Evolutionary conservation across 2,797 vertebrate genomes (phyloP), one percentile per base, ranked within the genome.

Genomic region (Argya squamiceps): DNA sequence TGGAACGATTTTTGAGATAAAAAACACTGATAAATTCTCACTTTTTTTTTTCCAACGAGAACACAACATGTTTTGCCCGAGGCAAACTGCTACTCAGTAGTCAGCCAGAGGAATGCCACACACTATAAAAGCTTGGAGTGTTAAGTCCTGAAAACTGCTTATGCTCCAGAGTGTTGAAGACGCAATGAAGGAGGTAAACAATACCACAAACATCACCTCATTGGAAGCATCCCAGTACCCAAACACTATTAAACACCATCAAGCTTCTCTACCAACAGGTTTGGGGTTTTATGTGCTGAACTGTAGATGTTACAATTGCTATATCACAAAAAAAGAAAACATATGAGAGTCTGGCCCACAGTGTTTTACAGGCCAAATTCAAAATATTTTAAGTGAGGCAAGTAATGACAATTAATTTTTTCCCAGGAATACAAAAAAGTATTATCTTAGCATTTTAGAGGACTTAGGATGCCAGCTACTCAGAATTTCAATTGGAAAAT

Each of bases 81-180:
- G 53, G 76, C 85, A 88, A 88, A 26, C 56, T 49, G 55, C 46
- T 93, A 11, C 73, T 75, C 76, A 13, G 84, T 86, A 92, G 73
- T 60, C 84, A 88, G 83, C 49, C 80, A 86, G 62, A 68, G n/a
- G 68, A 96, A 84, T 23, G 37, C 69, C 41, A 81, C 58, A 90
- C 58, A 47, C 58, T 24, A 17, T 84, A 68, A 78, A 94, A 55
- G 8, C 43, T 80, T 27, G 8, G 60, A 62, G 44, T 76, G 65
- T n/a, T 84, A 88, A 94, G 6, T 65, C 58, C 73, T 62, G 65
- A 46, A 77, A 92, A 68, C 77, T 53, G 19, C 27, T 90, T 30
- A 10, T 64, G 62, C 32, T 77, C 20, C 17, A 34, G 24, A 34
- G 59, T 10, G 19, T 9, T 47, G 46, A 71, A 49, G 73, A 50